Evolutionary conservation across 2,888 invertebrate species (phyloP), one percentile per base, ranked within the genome.

Genomic region (Sinohyriopsis cumingii): DNA sequence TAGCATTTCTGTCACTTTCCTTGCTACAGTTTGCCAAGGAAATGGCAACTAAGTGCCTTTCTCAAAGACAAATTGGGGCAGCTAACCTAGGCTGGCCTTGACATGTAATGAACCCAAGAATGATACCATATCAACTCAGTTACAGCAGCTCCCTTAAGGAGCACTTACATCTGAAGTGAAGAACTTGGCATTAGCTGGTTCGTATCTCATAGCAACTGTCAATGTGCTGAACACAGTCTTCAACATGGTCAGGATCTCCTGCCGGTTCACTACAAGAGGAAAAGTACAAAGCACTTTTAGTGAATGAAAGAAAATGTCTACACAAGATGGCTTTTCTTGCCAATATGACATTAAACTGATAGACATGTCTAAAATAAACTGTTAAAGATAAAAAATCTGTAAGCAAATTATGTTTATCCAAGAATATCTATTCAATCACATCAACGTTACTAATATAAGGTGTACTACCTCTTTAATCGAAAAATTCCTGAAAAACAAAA

Each of bases 101-200:
- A 15, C 45, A 45, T 3, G 7, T 33, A 33, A 3, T 33, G 6
- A 33, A 33, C 33, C 3, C 45, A 45, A 45, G 45, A 12, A 59
- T 59, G 24, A 59, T 12, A 6, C 15, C 12, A 15, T 24, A 59
- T 4, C 59, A 22, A 19, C 59, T 57, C 9, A 22, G n/a, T 0
- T 57, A 57, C 57, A 9, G 57, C 12, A 57, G 57, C 15, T 24
- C 22, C 59, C 59, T 4, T 19, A n/a, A 57, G 12, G 12, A 22
- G 56, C 4, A 72, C 77, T 87, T 84, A 95, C 95, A 93, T 99
- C 99, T 78, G 96, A 95, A 87, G 97, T 95, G 91, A 99, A 99
- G 91, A 97, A 97, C 90, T 97, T 97, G 0, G 99, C 99, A 90
- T 99, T 99, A 0, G 98, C 98, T 2, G 99, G 99, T 90, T 99